Evolutionary conservation across 2,888 invertebrate species (phyloP).

Genomic region (Dolichopus griseipennis): DNA sequence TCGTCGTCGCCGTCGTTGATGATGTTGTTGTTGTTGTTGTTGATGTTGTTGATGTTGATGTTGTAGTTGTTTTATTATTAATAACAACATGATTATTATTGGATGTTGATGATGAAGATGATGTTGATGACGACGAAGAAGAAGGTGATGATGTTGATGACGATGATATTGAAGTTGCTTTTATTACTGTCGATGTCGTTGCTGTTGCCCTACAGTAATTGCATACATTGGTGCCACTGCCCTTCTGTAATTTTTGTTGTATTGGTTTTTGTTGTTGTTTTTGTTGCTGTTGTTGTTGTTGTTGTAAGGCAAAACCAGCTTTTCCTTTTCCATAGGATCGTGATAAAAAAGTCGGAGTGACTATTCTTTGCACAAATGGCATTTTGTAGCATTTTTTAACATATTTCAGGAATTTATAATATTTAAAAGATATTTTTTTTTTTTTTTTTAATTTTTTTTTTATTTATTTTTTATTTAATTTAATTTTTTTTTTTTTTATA

Average conservation of each 20-base stretch:
- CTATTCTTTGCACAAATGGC: slow-evolving; percentile 79
- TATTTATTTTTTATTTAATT: too few species aligned
- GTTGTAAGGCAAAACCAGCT: slow-evolving; percentile 18
- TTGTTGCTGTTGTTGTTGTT: slow-evolving; percentile 17
- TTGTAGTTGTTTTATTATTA: slow-evolving; percentile 5
- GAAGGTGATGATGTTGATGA: slow-evolving; percentile 23
- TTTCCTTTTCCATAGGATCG: slow-evolving; percentile 36
- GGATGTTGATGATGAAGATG: slow-evolving; percentile 5
- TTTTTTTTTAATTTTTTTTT: too few species aligned
- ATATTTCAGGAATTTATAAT: background rate
- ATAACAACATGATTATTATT: background rate
- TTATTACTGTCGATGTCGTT: slow-evolving; percentile 31
- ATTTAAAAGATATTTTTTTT: too few species aligned
- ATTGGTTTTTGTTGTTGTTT: slow-evolving; percentile 13
- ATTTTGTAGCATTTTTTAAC: slow-evolving; percentile 44
- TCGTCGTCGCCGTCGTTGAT: slow-evolving; percentile 21
- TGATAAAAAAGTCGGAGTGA: slow-evolving; percentile 73
- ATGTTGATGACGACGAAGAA: slow-evolving; percentile 20
- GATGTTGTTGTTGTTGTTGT: slow-evolving; percentile 20
- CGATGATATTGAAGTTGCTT: slow-evolving; percentile 21
- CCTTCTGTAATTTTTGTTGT: slow-evolving; percentile 9
- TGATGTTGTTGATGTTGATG: slow-evolving; percentile 20
- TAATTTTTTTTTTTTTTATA: too few species aligned
- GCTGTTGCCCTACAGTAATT: slow-evolving; percentile 13
- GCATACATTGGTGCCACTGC: slow-evolving; percentile 10